Evolutionary conservation across 2,888 invertebrate species (phyloP), one percentile per base, ranked within the genome.

Genomic region (Tenthredo scrophulariae): DNA sequence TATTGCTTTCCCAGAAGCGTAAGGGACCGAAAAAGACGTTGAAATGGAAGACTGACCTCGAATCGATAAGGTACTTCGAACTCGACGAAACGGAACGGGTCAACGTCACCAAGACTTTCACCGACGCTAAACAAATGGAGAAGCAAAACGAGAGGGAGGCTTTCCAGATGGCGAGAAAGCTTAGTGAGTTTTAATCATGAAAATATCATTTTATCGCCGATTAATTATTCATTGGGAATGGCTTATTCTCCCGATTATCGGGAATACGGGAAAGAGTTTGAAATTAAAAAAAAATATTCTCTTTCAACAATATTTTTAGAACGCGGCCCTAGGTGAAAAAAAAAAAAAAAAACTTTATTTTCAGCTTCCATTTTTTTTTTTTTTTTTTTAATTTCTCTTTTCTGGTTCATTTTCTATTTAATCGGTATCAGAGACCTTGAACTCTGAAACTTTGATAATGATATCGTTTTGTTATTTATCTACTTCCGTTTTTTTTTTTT

Each of bases 21-120:
- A 96, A 96, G 92, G 97, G 97, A 3, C 97, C 96, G 4, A 98
- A 97, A 92, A 97, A 97, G 93, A 95, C 96, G 88, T 95, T 97
- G 6, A 96, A 96, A 91, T 98, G 98, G 97, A 97, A 97, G 91
- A 95, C 96, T 4, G 98, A 98, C 86, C 94, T 99, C 50, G 97
- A 97, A 89, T 96, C 97, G 90, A 95, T 98, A 85, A 96, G 97
- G 90, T 98, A 96, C 93, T 99, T 99, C 93, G 99, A 99, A 93
- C 94, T 99, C 88, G 99, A 99, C 93, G 99, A 98, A 94, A 98
- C 97, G 22, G 99, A 99, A 94, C 95, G 99, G 91, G 98, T 98
- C 1, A 99, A 99, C 94, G 99, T 99, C 0, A 98, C 97, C 3
- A 98, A 97, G 93, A 97, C 96, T 50, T 99, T 99, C 93, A 97